Evolutionary conservation across 1,140 invertebrate genomes (phyloP).

Genomic region (Zaprionus vittiger): DNA sequence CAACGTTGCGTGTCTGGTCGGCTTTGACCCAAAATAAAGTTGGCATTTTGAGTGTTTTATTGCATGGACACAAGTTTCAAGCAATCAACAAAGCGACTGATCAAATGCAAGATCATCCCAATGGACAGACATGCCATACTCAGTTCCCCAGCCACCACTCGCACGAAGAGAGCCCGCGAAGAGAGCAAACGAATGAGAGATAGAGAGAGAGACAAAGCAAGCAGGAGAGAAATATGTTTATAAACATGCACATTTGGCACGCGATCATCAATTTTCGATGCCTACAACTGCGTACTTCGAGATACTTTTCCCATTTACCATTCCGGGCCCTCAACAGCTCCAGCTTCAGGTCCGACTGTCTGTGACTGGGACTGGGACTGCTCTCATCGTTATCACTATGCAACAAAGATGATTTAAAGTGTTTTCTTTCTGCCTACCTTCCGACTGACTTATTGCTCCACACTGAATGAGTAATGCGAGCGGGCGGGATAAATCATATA

Average conservation of each 20-base stretch:
- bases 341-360: not conserved
- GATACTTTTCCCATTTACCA: conserved; percentile 59
- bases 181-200: not conserved
- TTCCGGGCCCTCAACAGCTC: conserved; percentile 51
- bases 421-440: conserved; percentile 18
- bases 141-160: conserved; percentile 21
- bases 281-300: conserved; percentile 68
- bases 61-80: conserved; percentile 81
- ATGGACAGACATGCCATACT: conserved; percentile 52
- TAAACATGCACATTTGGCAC: conserved; percentile 82
- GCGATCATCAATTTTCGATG: conserved; percentile 76
- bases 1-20: conserved; percentile 78
- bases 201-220: conserved; percentile 5
- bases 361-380: not conserved
- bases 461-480: conserved; percentile 41
- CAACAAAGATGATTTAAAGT: conserved; percentile 40
- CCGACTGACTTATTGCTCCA: not conserved
- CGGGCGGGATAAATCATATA: conserved; percentile 37
- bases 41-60: conserved; percentile 82
- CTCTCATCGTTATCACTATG: conserved; percentile 42
- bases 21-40: conserved; percentile 81
- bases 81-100: conserved; percentile 81
- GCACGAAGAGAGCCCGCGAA: not conserved
- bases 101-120: conserved; percentile 82
- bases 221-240: conserved; percentile 73